Evolutionary conservation across 2,888 invertebrate species (phyloP), one percentile per base, ranked within the genome.

Genomic region (Lithophane leautieri): DNA sequence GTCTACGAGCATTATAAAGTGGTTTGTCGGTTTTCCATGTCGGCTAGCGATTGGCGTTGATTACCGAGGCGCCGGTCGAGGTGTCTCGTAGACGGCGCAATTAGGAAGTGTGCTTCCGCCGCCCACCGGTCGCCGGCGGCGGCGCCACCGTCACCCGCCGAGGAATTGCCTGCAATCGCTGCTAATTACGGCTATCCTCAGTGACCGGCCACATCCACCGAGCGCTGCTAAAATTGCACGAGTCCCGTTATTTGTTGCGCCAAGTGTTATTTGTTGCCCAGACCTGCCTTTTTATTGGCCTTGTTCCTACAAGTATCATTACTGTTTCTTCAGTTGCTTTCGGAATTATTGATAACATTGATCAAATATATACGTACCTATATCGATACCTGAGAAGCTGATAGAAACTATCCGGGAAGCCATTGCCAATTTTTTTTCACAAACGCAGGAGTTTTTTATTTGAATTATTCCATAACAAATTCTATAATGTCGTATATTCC

Each of bases 101-200:
- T 96, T 95, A 96, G 96, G 96, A 96, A 95, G 95, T 95, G 94
- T 85, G 93, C 93, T 95, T 96, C 96, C 96, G 96, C 96, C 96
- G 96, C 96, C 96, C 96, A 96, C 96, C 92, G 92, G 82, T 89
- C 89, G 84, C 84, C 88, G 89, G 93, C 92, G 83, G 88, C 94
- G 93, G 94, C 95, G 95, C 95, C 95, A 94, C 92, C 93, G 93
- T 92, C 95, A 94, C 95, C 94, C 93, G 93, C 92, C 93, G 93
- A 93, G 89, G 94, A 95, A 95, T 95, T 94, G 94, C 92, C 88
- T 90, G 92, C 95, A 88, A 95, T 95, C 93, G 93, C 89, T 93
- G 93, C 92, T 96, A 96, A 96, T 96, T 95, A 94, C 93, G 92
- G 84, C 90, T 92, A 91, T 91, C 91, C 91, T 91, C 88, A 89